phyloP scores from a whole-genome alignment of 2,113 vertebrate genomes.

The Cyphomyrus plagiostoma region DNA sequence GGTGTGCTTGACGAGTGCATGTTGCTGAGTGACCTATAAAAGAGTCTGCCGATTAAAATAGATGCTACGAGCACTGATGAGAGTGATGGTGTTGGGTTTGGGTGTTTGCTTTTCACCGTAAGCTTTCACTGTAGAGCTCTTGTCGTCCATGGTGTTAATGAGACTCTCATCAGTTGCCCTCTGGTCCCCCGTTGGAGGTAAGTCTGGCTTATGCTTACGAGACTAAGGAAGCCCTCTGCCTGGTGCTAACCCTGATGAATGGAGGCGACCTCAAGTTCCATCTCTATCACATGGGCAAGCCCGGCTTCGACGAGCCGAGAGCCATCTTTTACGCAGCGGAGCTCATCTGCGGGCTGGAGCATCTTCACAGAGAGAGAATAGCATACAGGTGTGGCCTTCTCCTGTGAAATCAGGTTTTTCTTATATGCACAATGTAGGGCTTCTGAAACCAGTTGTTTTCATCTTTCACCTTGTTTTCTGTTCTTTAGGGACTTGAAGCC shows the following conservation, averaged over 20 bases:
- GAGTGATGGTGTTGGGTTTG: not conserved
- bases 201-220: conserved; percentile 94
- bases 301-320: conserved; percentile 80
- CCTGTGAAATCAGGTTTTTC: not conserved
- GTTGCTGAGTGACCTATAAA: not conserved
- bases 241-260: conserved; percentile 96
- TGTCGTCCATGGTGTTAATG: not conserved
- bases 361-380: conserved; percentile 85
- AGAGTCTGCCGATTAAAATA: not conserved
- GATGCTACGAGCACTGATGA: not conserved
- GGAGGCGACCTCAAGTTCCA: conserved; percentile 98
- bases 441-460: conserved; percentile 40
- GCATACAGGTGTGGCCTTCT: conserved; percentile 76
- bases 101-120: not conserved
- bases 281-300: conserved; percentile 97
- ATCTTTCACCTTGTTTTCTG: conserved; percentile 8
- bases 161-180: not conserved
- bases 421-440: not conserved
- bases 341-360: conserved; percentile 90
- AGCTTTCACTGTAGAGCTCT: not conserved
- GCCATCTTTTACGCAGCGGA: conserved; percentile 87
- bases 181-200: conserved; percentile 64
- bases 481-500: conserved; percentile 82
- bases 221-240: conserved; percentile 92
- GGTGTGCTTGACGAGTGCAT: not conserved